Evolutionary conservation across 2,113 vertebrate species (phyloP).

Genomic region (Melierax canorus): DNA sequence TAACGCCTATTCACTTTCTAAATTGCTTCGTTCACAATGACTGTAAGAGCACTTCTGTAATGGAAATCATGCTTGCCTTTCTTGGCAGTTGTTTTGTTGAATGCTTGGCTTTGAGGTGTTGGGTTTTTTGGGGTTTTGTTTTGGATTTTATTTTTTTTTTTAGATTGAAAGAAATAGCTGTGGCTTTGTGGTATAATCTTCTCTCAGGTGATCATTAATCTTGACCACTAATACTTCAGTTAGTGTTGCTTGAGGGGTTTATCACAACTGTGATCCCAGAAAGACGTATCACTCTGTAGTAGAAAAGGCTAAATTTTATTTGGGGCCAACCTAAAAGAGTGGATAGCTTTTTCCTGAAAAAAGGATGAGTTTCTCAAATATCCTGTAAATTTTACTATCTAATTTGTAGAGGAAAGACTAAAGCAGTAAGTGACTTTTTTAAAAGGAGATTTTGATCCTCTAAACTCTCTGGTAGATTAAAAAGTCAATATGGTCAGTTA

Average conservation of each 20-base stretch:
- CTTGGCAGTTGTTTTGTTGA: background rate
- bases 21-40: background rate
- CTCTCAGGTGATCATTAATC: background rate
- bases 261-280: background rate
- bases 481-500: background rate
- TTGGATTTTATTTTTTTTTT: background rate
- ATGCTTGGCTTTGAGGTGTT: background rate
- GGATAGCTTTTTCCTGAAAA: background rate
- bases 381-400: background rate
- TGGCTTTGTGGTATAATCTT: background rate
- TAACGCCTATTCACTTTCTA: background rate
- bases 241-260: background rate
- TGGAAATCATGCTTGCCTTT: background rate
- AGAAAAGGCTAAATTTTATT: background rate
- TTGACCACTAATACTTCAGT: background rate
- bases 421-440: background rate
- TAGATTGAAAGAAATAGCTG: background rate
- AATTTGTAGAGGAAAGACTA: background rate
- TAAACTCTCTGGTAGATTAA: background rate
- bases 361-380: background rate
- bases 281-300: background rate
- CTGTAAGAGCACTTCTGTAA: background rate
- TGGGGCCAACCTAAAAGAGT: background rate
- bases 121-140: too few relatives aligned
- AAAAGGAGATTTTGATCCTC: background rate